Evolutionary conservation across 2,888 invertebrate genomes (phyloP), one percentile per base, ranked within the genome.

Genomic region (Steinernema carpocapsae): DNA sequence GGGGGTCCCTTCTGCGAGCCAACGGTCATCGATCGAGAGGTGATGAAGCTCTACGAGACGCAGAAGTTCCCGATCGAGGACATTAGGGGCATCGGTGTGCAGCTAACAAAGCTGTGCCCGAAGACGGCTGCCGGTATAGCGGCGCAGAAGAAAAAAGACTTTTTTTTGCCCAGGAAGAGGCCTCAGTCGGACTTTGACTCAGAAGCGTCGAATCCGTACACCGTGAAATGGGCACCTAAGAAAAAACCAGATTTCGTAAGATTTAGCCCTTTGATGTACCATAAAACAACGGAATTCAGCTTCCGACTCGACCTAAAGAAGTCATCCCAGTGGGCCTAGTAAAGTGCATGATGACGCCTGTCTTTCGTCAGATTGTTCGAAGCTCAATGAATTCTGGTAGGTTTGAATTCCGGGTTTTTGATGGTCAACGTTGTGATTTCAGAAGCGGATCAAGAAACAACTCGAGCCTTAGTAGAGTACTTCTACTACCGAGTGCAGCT

Each of bases 41-140:
- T 71, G 17, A 74, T 71, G 42, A 22, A 37, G 6, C 45, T 79
- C 22, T 64, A 19, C 24, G 59, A 72, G 19, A 12, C n/a, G 45
- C 22, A 81, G 45, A 19, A 73, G 14, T 78, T 79, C 22, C 52
- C 51, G 2, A 71, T 79, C 19, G 32, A 64, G 10, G 79, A 79
- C 71, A 79, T 79, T 72, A 70, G 79, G 22, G 79, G 79, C 6
- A 70, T 70, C 22, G 43, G 45, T 12, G 71, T 43, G 32, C 71
- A 70, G 46, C 46, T 70, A 19, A 70, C 71, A 17, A 56, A 56
- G 17, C 56, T 56, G 4, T 24, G 26, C 17, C 14, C 6, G 56
- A 56, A 56, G 26, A 56, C n/a, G 6, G 56, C 56, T 17, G 56
- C 56, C 6, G 22, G 56, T 26, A 56, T 56, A 3, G 56, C 19